Evolutionary conservation across 2,113 vertebrate species (phyloP), one percentile per base, ranked within the genome.

Genomic region (Muscicapa adusta): DNA sequence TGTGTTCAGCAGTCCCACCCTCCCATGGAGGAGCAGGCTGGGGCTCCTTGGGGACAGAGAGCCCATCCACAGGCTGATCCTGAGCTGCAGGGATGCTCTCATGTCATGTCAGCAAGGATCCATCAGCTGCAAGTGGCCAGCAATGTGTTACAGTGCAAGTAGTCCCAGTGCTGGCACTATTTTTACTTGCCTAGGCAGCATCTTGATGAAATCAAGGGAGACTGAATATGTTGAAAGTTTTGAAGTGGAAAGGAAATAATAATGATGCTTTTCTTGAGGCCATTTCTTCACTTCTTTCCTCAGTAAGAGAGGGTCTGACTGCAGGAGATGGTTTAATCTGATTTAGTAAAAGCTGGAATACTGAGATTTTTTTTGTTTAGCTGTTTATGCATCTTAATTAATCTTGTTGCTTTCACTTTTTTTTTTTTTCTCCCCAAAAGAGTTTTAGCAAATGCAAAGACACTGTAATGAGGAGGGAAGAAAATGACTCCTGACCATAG

Each of bases 141-240:
- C 54, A 73, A 73, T 70, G 45, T 40, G 82, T 14, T 94, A 67
- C 76, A 58, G 50, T 76, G 58, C 82, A 68, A 68, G 54, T 47
- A 58, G 51, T 51, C 65, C 50, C 7, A 26, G 47, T 91, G 89
- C 72, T 81, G 56, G 43, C 18, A 1, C 34, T 89, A 14, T 89
- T 81, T 91, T 71, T 84, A 33, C 53, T 88, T 85, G 78, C 36
- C 50, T 38, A 36, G 71, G 78, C 71, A 93, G 50, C 40, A 50
- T 65, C 57, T 72, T 89, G 92, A 65, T 79, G 75, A 94, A 82
- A 95, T 89, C 31, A 75, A 78, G 36, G 24, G 78, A 51, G 68
- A 82, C 66, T 72, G 74, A 85, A 40, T 65, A 34, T 36, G 36
- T 61, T 85, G 57, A 38, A 79, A 70, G 74, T 54, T 93, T 91